Conservation (phyloP, 2,797 vertebrate species). For the Chrysocyon brachyurus region DNA sequence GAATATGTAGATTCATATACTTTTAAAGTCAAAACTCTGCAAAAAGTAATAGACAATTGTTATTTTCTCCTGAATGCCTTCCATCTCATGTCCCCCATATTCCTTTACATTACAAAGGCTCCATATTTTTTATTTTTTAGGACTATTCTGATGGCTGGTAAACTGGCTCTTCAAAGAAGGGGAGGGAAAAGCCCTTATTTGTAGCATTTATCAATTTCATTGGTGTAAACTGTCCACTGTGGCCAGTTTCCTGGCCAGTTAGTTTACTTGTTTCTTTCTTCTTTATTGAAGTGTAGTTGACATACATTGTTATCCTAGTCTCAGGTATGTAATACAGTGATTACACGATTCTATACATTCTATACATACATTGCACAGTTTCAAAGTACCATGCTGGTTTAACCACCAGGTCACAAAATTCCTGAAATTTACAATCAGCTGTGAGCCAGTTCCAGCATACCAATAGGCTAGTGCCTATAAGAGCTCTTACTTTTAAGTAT, state of each 20-base stretch:
- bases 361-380: not conserved
- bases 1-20: not conserved
- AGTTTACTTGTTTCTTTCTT: not conserved
- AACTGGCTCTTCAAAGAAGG: not conserved
- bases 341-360: not conserved
- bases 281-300: not conserved
- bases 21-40: not conserved
- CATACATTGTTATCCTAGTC: not conserved
- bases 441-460: not conserved
- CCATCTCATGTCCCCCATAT: not conserved
- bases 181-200: not conserved
- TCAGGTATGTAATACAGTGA: not conserved
- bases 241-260: not conserved
- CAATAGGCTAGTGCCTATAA: not conserved
- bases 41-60: slow-evolving; percentile 5
- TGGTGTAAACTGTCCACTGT: not conserved
- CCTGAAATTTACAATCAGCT: not conserved
- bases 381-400: not conserved
- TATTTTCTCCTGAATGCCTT: not conserved
- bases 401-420: not conserved
- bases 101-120: not conserved
- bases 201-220: not conserved
- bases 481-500: not conserved
- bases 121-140: not conserved
- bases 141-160: not conserved